These are phyloP conservation scores for Hippoglossus hippoglossus DNA, from an alignment of 2,797 vertebrate genomes.

Conservation along the genomic window DNA sequence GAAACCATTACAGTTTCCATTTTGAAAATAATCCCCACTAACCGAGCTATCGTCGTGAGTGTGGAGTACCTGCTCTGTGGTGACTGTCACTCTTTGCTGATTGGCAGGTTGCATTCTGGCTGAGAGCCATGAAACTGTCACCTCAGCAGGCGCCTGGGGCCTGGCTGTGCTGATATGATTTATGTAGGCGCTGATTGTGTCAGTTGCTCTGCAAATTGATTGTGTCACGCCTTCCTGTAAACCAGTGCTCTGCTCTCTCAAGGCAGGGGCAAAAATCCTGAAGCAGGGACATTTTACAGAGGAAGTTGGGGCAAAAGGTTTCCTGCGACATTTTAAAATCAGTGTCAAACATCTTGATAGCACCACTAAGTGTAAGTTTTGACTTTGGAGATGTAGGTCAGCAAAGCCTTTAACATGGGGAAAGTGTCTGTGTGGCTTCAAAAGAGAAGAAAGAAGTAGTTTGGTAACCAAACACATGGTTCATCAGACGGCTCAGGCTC, in stretches of 20 bases:
- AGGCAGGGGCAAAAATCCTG: not conserved
- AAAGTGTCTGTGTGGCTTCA: slow-evolving; percentile 19
- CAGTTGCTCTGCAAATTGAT: slow-evolving; percentile 77
- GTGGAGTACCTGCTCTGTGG: slow-evolving; percentile 50
- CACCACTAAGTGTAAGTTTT: slow-evolving; percentile 29
- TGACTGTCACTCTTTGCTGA: slow-evolving; percentile 73
- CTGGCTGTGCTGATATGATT: slow-evolving; percentile 78
- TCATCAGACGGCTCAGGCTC: slow-evolving; percentile 24
- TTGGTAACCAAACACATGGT: slow-evolving; percentile 25
- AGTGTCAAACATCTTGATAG: slow-evolving; percentile 27
- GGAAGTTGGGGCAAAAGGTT: slow-evolving; percentile 17
- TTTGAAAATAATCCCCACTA: slow-evolving; percentile 50
- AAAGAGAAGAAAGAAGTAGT: slow-evolving; percentile 15
- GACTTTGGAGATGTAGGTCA: slow-evolving; percentile 54
- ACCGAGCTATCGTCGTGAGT: slow-evolving; percentile 23
- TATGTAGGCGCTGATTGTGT: slow-evolving; percentile 79
- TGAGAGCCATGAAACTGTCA: slow-evolving; percentile 73
- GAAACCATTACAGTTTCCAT: slow-evolving; percentile 51
- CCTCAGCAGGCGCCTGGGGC: slow-evolving; percentile 63
- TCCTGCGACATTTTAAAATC: slow-evolving; percentile 11
- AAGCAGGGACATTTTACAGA: slow-evolving; percentile 28
- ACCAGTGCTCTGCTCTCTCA: slow-evolving; percentile 46
- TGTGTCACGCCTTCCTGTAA: slow-evolving; percentile 72
- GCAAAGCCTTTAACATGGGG: slow-evolving; percentile 34
- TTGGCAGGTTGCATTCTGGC: slow-evolving; percentile 76